phyloP scores from a whole-genome alignment of 2,797 vertebrate genomes.

The Gambelia wislizenii region DNA sequence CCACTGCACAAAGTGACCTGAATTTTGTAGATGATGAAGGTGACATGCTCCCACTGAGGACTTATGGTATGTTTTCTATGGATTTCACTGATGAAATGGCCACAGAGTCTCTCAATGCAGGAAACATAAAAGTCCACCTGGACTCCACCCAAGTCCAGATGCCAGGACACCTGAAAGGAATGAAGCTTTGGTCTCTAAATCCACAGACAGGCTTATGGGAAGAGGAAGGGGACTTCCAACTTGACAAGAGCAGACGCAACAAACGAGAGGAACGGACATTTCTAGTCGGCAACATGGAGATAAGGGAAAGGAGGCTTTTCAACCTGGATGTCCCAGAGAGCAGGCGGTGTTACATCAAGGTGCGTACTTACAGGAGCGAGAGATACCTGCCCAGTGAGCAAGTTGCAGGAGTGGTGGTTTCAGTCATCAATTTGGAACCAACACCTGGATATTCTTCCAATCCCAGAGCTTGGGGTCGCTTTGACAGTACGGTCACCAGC shows the following conservation, averaged over 20 bases:
- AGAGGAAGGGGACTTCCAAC: slow-evolving; percentile 90
- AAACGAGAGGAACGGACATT: slow-evolving; percentile 95
- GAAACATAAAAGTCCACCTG: slow-evolving; percentile 92
- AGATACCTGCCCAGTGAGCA: slow-evolving; percentile 95
- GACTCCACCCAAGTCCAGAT: slow-evolving; percentile 93
- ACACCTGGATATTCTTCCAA: slow-evolving; percentile 91
- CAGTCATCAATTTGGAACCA: slow-evolving; percentile 95
- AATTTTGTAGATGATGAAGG: slow-evolving; percentile 93
- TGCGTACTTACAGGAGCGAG: slow-evolving; percentile 93
- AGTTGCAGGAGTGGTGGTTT: slow-evolving; percentile 92
- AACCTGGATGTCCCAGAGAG: slow-evolving; percentile 97
- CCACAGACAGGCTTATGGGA: slow-evolving; percentile 97
- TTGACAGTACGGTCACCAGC: slow-evolving; percentile 93
- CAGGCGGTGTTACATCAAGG: slow-evolving; percentile 94
- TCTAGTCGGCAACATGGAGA: slow-evolving; percentile 98
- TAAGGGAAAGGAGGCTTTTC: slow-evolving; percentile 94
- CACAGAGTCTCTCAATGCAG: slow-evolving; percentile 90
- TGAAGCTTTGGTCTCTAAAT: slow-evolving; percentile 98
- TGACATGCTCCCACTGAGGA: slow-evolving; percentile 91
- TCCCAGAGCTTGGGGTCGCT: slow-evolving; percentile 96
- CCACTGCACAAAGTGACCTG: slow-evolving; percentile 93
- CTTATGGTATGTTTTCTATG: slow-evolving; percentile 98
- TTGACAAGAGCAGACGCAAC: slow-evolving; percentile 84
- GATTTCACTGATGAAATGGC: slow-evolving; percentile 90
- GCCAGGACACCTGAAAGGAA: slow-evolving; percentile 88